A percentile compares a stretch with the other conserved stretches of the same genome.
These are phyloP conservation scores for Leptinotarsa undecemlineata DNA, from an alignment of 1,140 invertebrate species.

Conservation along the genomic window DNA sequence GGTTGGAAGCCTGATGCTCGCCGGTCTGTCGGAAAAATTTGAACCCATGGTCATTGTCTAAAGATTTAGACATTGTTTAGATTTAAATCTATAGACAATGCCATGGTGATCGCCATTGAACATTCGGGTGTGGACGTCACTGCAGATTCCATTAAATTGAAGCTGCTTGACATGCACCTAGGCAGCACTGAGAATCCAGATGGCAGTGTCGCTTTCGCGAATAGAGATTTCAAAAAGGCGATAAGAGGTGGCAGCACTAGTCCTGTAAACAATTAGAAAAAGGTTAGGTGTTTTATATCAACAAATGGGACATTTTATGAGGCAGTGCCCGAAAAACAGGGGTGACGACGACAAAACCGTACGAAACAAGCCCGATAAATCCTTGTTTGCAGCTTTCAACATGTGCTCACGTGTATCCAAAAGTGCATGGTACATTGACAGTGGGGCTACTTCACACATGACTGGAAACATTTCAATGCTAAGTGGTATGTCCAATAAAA, in stretches of 20 bases:
- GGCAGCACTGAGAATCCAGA: background rate
- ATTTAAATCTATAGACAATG: no score
- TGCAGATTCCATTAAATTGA: conserved; percentile 49
- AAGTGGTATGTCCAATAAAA: conserved; percentile 20
- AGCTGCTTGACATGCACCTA: conserved; percentile 42
- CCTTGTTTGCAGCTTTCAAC: conserved; percentile 11
- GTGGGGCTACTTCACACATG: conserved; percentile 37
- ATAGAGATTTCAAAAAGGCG: conserved; percentile 23
- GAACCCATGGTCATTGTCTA: conserved; percentile 50
- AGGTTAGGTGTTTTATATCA: conserved; percentile 34
- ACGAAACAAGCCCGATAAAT: conserved; percentile 19
- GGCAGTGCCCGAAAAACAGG: conserved; percentile 28
- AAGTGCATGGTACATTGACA: conserved; percentile 36
- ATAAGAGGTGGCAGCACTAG: conserved; percentile 39
- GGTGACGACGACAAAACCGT: background rate
- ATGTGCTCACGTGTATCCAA: background rate
- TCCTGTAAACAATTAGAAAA: conserved; percentile 15
- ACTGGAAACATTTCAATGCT: conserved; percentile 26
- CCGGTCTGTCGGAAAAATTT: conserved; percentile 43
- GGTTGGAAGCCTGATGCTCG: conserved; percentile 36
- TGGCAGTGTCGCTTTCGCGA: conserved; percentile 1
- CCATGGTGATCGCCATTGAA: conserved; percentile 52
- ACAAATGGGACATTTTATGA: conserved; percentile 37
- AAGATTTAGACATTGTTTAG: no score
- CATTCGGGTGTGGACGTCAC: conserved; percentile 46